Evolutionary conservation across 2,797 vertebrate genomes (phyloP), one percentile per base, ranked within the genome.

Genomic region (Chanos chanos): DNA sequence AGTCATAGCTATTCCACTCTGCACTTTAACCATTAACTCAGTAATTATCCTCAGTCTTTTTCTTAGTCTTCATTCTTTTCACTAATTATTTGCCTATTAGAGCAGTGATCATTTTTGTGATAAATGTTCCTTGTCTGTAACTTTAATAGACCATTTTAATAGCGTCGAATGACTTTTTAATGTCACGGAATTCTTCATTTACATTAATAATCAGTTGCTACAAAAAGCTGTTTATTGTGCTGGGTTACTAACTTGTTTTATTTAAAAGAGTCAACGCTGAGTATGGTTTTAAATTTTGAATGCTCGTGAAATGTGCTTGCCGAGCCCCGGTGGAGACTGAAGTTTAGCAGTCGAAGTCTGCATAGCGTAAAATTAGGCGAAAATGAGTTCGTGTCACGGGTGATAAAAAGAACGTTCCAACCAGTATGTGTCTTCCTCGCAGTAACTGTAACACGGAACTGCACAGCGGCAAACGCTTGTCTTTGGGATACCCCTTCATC

Each of bases 201-300:
- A n/a, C n/a, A n/a, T n/a, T n/a, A n/a, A n/a, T n/a, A n/a, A n/a
- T n/a, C n/a, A n/a, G n/a, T n/a, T n/a, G n/a, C n/a, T n/a, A n/a
- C n/a, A n/a, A n/a, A n/a, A n/a, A n/a, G n/a, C n/a, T n/a, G n/a
- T 43, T 7, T 7, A 37, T 24, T 68, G 13, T 45, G 44, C 18
- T 51, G 18, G 13, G 28, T 30, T 37, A 2, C 28, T 47, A 31
- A 21, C 22, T 44, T 21, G 5, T 37, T 25, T 18, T 45, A 52
- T 58, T 58, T 33, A 24, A 43, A 39, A 45, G 21, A 39, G 44
- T 34, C 3, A 24, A 4, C 15, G 49, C 36, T 22, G 2, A 51
- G 22, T 18, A 57, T 40, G 60, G 47, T 54, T 57, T 58, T 55
- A 54, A 60, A 72, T 60, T 43, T 56, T 60, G 49, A 54, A 64